phyloP scores from a whole-genome alignment of 2,888 invertebrate genomes.

The Tanypteryx hageni region DNA sequence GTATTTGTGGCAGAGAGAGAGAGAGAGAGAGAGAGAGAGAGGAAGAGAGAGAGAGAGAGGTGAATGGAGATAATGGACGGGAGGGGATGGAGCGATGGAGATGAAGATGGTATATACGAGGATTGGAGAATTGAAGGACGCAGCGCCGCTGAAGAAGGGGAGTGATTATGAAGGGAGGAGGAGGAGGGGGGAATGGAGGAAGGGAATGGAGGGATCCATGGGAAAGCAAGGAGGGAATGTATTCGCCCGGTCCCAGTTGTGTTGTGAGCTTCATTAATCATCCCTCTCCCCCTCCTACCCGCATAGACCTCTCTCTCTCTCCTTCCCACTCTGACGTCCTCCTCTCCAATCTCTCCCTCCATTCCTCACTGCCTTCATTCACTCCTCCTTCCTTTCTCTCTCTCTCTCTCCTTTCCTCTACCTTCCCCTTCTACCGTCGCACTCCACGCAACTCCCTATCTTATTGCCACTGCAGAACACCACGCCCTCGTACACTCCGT shows the following conservation, averaged over 20 bases:
- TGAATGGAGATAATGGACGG: background rate
- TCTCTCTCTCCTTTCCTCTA: background rate
- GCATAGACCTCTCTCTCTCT: conserved; percentile 26
- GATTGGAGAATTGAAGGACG: background rate
- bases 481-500: too few species aligned
- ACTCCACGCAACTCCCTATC: background rate
- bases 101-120: background rate
- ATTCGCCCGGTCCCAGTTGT: conserved; percentile 29
- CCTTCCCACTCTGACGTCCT: conserved; percentile 17
- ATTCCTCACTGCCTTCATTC: background rate
- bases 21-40: background rate
- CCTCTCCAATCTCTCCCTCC: background rate
- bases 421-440: background rate
- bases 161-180: background rate
- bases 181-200: background rate
- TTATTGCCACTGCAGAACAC: too few species aligned
- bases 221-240: background rate
- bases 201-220: background rate
- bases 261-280: conserved; percentile 47
- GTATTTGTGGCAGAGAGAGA: background rate
- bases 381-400: background rate
- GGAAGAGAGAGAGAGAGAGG: background rate
- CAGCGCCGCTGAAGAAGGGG: background rate
- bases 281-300: background rate
- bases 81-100: background rate